phyloP scores from a whole-genome alignment of 2,888 invertebrate species.

The Oscheius sp. region DNA sequence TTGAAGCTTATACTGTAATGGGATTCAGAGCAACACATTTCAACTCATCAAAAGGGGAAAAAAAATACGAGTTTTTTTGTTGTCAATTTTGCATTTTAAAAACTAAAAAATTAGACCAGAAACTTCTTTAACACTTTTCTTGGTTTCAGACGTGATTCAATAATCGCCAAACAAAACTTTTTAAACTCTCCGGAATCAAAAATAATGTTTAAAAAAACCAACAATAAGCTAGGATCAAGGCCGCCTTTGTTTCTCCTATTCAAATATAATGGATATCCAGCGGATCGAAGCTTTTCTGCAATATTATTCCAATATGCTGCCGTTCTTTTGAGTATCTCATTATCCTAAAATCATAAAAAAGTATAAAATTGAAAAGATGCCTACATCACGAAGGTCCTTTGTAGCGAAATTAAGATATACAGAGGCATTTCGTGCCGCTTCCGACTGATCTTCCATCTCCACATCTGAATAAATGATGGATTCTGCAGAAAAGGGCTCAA shows the following conservation, averaged over 20 bases:
- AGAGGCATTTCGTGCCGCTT: too few relatives aligned
- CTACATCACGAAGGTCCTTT: too few relatives aligned
- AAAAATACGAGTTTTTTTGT: neutral
- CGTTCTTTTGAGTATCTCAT: neutral
- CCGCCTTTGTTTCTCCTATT: neutral
- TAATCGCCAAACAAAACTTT: neutral
- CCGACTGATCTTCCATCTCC: too few relatives aligned
- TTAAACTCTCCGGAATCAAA: neutral
- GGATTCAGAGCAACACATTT: too few relatives aligned
- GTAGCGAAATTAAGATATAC: too few relatives aligned
- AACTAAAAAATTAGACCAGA: neutral
- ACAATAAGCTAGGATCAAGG: neutral
- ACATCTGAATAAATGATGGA: too few relatives aligned
- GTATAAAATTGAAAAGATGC: too few relatives aligned
- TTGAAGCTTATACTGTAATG: too few relatives aligned
- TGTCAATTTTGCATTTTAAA: neutral
- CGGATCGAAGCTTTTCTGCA: constrained; percentile 5
- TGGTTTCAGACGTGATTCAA: neutral
- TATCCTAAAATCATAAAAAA: constrained; percentile 27
- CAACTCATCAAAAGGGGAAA: too few relatives aligned
- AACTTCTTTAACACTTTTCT: neutral
- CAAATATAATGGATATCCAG: neutral
- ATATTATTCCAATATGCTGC: constrained; percentile 19
- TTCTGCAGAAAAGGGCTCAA: too few relatives aligned
- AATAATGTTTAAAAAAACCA: neutral